Evolutionary conservation across 2,113 vertebrate species (phyloP).

Genomic region (Malurus alboscapulatus): DNA sequence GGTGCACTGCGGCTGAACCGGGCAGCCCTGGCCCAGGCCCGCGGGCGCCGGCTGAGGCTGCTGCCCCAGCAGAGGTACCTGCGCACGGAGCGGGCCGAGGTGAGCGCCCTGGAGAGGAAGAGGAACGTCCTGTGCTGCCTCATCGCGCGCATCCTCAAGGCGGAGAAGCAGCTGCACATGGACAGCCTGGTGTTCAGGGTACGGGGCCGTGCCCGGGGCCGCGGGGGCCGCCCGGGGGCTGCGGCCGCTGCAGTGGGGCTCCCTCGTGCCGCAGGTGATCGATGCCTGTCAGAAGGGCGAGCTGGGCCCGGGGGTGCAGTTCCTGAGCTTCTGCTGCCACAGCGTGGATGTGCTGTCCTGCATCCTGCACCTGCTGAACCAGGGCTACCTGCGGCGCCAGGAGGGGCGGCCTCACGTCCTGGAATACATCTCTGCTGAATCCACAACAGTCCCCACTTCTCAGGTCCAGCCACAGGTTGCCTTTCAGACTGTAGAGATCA

Average conservation of each 20-base stretch:
- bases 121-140: conserved; percentile 89
- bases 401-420: conserved; percentile 87
- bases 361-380: conserved; percentile 83
- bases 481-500: conserved; percentile 67
- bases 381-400: conserved; percentile 83
- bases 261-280: conserved; percentile 77
- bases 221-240: neutral
- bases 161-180: conserved; percentile 88
- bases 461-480: conserved; percentile 14
- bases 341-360: neutral
- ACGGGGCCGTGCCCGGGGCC: neutral
- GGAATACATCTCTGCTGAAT: conserved; percentile 80
- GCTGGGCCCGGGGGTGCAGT: neutral
- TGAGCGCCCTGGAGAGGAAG: conserved; percentile 86
- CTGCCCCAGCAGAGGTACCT: conserved; percentile 88
- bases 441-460: neutral
- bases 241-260: neutral
- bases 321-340: conserved; percentile 12
- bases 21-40: conserved; percentile 32
- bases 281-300: conserved; percentile 85
- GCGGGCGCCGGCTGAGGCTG: conserved; percentile 69
- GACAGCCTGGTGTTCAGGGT: conserved; percentile 93
- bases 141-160: conserved; percentile 88
- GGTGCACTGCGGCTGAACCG: conserved; percentile 80
- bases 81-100: conserved; percentile 82